Evolutionary conservation across 2,888 invertebrate species (phyloP).

Genomic region (Poecilobothrus nobilitatus): DNA sequence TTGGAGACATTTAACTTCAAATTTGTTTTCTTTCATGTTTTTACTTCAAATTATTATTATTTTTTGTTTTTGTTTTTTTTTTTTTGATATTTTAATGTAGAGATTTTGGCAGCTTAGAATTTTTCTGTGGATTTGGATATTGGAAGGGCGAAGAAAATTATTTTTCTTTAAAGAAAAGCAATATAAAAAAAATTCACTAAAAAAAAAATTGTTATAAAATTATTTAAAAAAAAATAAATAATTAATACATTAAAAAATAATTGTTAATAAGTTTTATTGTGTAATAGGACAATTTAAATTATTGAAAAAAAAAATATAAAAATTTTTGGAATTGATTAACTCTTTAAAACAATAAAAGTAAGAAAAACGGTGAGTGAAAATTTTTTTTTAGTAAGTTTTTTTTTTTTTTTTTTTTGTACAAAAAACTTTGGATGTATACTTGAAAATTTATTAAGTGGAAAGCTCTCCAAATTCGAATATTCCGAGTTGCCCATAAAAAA

Average conservation of each 20-base stretch:
- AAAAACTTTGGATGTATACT: neutral
- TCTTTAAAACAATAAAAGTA: neutral
- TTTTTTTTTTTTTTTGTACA: neutral
- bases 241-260: neutral
- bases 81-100: neutral
- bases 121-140: neutral
- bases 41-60: no score
- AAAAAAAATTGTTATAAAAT: neutral
- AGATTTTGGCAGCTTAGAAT: neutral
- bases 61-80: no score
- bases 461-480: neutral
- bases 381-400: neutral
- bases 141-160: slow-evolving; percentile 3
- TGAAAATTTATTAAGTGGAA: slow-evolving; percentile 1
- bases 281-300: neutral
- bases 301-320: neutral
- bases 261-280: neutral
- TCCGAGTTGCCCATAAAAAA: no score
- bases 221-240: neutral
- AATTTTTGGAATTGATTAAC: neutral
- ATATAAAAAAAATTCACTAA: neutral
- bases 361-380: slow-evolving; percentile 1
- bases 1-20: neutral
- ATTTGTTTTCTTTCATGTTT: neutral
- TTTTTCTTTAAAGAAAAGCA: slow-evolving; percentile 1